Evolutionary conservation across 1,140 invertebrate genomes (phyloP).

Genomic region (Drosophila guanche): DNA sequence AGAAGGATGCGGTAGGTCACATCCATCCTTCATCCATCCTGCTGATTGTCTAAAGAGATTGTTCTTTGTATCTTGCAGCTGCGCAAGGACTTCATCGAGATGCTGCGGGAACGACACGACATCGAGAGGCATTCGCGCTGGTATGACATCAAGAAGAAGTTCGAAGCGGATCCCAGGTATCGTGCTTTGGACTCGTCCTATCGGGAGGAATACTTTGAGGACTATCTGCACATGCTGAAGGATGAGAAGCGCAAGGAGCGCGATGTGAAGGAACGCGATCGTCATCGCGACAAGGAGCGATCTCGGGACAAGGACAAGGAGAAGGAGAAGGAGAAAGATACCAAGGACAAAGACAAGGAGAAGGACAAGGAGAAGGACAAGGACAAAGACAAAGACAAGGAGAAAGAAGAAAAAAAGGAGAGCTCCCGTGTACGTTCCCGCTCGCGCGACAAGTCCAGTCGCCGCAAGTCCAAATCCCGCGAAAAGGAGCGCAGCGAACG

Average conservation of each 20-base stretch:
- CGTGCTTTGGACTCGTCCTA: conserved; percentile 93
- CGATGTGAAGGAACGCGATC: conserved; percentile 76
- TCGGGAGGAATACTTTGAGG: conserved; percentile 97
- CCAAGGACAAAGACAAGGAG: conserved; percentile 74
- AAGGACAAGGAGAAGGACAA: conserved; percentile 50
- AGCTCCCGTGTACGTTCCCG: conserved; percentile 85
- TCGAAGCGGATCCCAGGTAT: conserved; percentile 95
- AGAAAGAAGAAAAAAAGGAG: conserved; percentile 66
- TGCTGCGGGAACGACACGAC: conserved; percentile 87
- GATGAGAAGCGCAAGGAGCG: conserved; percentile 88
- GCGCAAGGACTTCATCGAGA: conserved; percentile 95
- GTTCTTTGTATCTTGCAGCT: conserved; percentile 86
- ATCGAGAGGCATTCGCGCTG: conserved; percentile 95
- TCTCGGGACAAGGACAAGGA: conserved; percentile 65
- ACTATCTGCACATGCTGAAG: conserved; percentile 93
- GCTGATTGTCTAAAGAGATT: not conserved
- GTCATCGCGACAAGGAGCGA: conserved; percentile 78
- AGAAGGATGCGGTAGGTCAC: conserved; percentile 54
- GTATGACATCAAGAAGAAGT: conserved; percentile 96
- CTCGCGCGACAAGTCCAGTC: conserved; percentile 86
- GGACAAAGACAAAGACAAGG: conserved; percentile 45
- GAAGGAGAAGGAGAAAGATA: conserved; percentile 79
- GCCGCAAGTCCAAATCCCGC: conserved; percentile 85
- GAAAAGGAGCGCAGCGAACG: conserved; percentile 86
- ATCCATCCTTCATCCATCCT: not conserved